Base-by-base conservation (phyloP, 2,113 vertebrate genomes). In the Halcyon malimbica region DNA sequence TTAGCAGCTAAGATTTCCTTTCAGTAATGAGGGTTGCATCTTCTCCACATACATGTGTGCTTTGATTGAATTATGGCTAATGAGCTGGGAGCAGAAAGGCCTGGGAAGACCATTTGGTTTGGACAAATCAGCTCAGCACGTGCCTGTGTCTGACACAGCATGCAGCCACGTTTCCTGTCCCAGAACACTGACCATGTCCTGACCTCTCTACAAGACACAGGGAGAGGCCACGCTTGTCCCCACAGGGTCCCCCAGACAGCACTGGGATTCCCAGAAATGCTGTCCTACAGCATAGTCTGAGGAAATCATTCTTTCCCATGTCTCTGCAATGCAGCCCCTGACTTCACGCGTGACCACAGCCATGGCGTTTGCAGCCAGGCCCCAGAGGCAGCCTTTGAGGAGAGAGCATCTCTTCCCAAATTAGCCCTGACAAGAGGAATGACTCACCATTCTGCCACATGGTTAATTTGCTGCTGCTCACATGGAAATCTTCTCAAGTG, bases 381-480 rank as follows among this genome's bases (percentile, higher is more conserved):
- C 83, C 56, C 15, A 25, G 81, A 65, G 59, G 37, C 57, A 50
- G 71, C 63, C 54, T 31, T 31, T 10, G 74, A 51, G 75, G 23
- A 42, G 69, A 5, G 5, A 35, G 37, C 35, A 39, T 12, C 21
- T 57, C 37, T 51, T 79, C 75, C 54, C 46, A 39, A 37, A 35
- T 5, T 4, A 54, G 31, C 15, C 76, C 54, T 16, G 60, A 14
- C 3, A 5, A 29, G n/a, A 74, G 51, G 33, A 3, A 9, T 77
- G 60, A 78, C 46, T 78, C 89, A 91, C 46, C 54, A 2, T 25
- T 37, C 79, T 63, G 35, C 48, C 59, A 23, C 18, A 33, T 0
- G 1, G 26, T 33, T 33, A 20, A 48, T 31, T 41, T 1, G 7
- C 35, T 1, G 7, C 35, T 1, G 6, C 46, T 92, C 50, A 7